Evolutionary conservation across 2,797 vertebrate genomes (phyloP).

Genomic region (Tauraco hartlaubi): DNA sequence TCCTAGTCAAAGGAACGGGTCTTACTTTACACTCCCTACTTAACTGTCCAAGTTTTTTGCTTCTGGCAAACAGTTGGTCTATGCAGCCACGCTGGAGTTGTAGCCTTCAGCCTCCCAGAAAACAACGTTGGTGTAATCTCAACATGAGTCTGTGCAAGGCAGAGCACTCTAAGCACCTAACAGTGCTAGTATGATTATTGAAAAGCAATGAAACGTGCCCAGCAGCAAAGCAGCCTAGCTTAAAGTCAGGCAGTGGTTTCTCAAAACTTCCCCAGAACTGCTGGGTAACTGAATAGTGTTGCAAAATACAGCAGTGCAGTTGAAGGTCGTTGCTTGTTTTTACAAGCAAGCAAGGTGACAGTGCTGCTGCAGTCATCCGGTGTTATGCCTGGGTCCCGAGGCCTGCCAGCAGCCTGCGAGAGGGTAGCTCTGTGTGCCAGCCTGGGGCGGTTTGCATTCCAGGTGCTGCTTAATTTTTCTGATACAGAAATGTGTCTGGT

Average conservation of each 20-base stretch:
- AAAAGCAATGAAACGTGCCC: background rate
- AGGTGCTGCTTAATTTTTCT: background rate
- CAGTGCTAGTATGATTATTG: background rate
- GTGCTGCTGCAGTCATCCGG: background rate
- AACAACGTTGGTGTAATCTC: background rate
- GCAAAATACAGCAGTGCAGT: background rate
- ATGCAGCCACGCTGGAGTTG: background rate
- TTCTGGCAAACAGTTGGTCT: background rate
- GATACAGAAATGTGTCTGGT: background rate
- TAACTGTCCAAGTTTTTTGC: background rate
- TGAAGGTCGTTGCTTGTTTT: background rate
- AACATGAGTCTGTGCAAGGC: background rate
- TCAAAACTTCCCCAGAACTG: background rate
- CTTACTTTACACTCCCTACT: background rate
- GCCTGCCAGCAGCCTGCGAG: background rate
- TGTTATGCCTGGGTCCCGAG: background rate
- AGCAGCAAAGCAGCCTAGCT: background rate
- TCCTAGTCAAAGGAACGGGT: conserved; percentile 24
- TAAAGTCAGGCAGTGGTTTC: background rate
- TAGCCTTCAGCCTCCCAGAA: background rate
- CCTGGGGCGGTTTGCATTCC: background rate
- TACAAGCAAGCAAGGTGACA: background rate
- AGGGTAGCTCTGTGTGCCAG: background rate
- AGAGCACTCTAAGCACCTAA: background rate
- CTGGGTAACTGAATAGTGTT: background rate